These are phyloP conservation scores for Nephila pilipes DNA, from an alignment of 1,140 invertebrate species.

Conservation along the genomic window DNA sequence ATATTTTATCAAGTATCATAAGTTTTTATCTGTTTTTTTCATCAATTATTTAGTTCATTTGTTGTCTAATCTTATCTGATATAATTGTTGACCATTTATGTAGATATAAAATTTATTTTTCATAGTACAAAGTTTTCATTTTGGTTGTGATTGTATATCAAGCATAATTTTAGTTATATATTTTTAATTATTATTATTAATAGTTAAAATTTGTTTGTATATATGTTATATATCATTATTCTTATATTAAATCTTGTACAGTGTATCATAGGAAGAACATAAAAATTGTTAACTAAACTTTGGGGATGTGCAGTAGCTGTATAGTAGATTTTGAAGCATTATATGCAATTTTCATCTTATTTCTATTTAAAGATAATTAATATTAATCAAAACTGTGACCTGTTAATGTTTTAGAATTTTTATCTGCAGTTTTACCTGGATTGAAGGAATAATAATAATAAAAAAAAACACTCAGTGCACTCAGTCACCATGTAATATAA, in stretches of 20 bases:
- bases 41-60: background rate
- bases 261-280: conserved; percentile 9
- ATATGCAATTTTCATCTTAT: background rate
- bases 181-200: background rate
- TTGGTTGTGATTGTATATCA: conserved; percentile 31
- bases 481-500: background rate
- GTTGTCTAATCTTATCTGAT: background rate
- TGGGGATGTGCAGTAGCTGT: conserved; percentile 27
- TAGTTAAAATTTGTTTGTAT: background rate
- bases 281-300: background rate
- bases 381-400: no score
- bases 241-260: conserved; percentile 10
- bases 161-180: conserved; percentile 3
- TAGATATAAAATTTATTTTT: conserved; percentile 35
- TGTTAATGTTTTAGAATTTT: background rate
- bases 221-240: conserved; percentile 30
- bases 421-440: background rate
- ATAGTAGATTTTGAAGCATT: background rate
- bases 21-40: background rate
- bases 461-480: background rate
- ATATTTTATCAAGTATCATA: background rate
- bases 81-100: background rate
- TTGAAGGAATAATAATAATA: background rate
- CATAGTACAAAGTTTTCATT: conserved; percentile 34
- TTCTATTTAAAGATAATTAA: background rate